These are phyloP conservation scores for Hemiprocne comata DNA, from an alignment of 2,113 vertebrate species.

Conservation along the genomic window DNA sequence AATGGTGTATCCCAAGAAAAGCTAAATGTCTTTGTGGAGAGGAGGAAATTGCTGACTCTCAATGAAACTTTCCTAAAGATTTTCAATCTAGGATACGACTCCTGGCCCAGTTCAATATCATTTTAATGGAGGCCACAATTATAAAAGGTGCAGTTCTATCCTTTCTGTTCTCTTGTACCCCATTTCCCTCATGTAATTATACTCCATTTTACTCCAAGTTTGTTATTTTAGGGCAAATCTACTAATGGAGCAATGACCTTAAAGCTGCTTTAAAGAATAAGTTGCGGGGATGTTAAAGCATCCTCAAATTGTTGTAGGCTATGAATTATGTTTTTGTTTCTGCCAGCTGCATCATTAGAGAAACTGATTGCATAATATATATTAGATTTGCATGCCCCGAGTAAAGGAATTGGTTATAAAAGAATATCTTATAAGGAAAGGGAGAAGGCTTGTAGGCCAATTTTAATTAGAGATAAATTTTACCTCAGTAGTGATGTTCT, in stretches of 20 bases:
- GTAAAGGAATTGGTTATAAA: slow-evolving; percentile 8
- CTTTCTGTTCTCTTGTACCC: background rate
- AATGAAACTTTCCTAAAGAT: background rate
- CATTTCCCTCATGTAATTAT: background rate
- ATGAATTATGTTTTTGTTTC: slow-evolving; percentile 44
- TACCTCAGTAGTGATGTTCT: background rate
- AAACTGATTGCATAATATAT: slow-evolving; percentile 7
- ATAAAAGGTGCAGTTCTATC: background rate
- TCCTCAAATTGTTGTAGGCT: background rate
- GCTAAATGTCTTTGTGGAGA: background rate
- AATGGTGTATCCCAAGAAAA: slow-evolving; percentile 11
- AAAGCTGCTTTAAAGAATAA: background rate
- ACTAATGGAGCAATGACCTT: background rate
- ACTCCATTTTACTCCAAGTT: background rate
- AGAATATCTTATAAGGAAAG: background rate
- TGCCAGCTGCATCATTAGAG: slow-evolving; percentile 21
- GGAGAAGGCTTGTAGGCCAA: background rate
- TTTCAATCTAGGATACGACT: background rate
- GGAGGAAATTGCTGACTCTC: background rate
- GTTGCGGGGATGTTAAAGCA: background rate
- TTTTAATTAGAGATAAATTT: slow-evolving; percentile 54
- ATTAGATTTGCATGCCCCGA: background rate
- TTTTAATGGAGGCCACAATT: background rate
- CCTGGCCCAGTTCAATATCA: background rate
- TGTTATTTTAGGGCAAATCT: background rate